phyloP scores from a whole-genome alignment of 2,113 vertebrate species.

The Festucalex cinctus region DNA sequence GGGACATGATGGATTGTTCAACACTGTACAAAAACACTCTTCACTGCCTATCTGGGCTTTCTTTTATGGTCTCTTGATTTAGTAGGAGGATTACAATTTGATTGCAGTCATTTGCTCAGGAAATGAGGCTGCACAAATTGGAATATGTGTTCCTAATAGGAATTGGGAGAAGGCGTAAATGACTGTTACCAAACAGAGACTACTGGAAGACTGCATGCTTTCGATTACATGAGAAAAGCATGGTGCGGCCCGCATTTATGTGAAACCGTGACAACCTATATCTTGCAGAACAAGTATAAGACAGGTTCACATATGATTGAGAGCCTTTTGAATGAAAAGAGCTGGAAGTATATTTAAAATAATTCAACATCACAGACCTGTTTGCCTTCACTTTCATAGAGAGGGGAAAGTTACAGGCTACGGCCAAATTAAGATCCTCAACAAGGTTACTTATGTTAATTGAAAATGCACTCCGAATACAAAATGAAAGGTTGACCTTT shows the following conservation, averaged over 20 bases:
- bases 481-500: neutral
- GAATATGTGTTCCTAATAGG: slow-evolving; percentile 47
- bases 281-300: neutral
- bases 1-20: neutral
- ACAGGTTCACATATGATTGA: too few species aligned
- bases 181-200: slow-evolving; percentile 14
- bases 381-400: neutral
- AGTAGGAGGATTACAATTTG: slow-evolving; percentile 39
- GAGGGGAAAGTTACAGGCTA: neutral
- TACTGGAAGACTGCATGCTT: slow-evolving; percentile 8
- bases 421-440: neutral
- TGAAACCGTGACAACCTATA: neutral
- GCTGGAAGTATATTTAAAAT: neutral
- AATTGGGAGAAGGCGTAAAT: slow-evolving; percentile 34
- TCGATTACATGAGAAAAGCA: neutral
- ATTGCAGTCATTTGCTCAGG: slow-evolving; percentile 55
- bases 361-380: neutral
- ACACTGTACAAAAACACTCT: neutral
- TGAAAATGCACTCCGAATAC: neutral
- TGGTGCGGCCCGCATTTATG: neutral
- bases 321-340: neutral
- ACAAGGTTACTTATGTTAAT: neutral
- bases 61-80: slow-evolving; percentile 35
- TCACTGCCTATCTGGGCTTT: slow-evolving; percentile 19
- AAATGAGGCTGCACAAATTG: slow-evolving; percentile 58